These are phyloP conservation scores for Palythoa heliodiscus DNA, from an alignment of 92 coral and sea anemone species.

Conservation along the genomic window DNA sequence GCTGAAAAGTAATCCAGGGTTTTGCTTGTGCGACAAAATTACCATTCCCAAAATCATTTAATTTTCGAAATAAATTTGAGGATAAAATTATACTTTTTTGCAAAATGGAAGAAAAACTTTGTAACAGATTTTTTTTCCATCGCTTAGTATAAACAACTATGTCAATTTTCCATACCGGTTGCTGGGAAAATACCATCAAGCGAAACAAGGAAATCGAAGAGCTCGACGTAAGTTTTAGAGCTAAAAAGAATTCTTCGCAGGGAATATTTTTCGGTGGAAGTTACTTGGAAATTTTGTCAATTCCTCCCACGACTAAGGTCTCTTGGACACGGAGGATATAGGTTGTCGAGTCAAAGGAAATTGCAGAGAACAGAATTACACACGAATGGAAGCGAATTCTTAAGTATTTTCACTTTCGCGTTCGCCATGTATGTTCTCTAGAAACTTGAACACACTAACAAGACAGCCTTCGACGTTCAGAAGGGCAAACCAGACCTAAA, in stretches of 20 bases:
- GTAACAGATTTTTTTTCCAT: background rate
- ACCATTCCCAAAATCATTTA: background rate
- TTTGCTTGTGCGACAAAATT: background rate
- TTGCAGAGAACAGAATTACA: conserved; percentile 34
- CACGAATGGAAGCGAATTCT: conserved; percentile 10
- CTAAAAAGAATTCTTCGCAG: background rate
- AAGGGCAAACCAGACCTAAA: background rate
- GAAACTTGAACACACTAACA: conserved; percentile 14
- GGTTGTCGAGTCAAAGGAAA: conserved; percentile 34
- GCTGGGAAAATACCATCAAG: conserved; percentile 21
- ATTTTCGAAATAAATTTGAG: background rate
- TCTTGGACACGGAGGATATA: conserved; percentile 36
- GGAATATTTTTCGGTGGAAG: background rate
- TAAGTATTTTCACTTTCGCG: conserved; percentile 4
- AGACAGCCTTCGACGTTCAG: background rate
- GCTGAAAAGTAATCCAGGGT: background rate
- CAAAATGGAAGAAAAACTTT: background rate
- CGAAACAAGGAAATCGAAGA: conserved; percentile 28
- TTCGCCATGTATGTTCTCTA: background rate
- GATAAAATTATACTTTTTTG: background rate
- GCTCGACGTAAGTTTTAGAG: background rate
- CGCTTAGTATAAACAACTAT: conserved; percentile 7
- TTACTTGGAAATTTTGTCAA: conserved; percentile 20
- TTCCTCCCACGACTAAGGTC: conserved; percentile 41
- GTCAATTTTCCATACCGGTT: conserved; percentile 35